These are phyloP conservation scores for Petaurus breviceps DNA, from an alignment of 2,113 vertebrate genomes.

Conservation along the genomic window DNA sequence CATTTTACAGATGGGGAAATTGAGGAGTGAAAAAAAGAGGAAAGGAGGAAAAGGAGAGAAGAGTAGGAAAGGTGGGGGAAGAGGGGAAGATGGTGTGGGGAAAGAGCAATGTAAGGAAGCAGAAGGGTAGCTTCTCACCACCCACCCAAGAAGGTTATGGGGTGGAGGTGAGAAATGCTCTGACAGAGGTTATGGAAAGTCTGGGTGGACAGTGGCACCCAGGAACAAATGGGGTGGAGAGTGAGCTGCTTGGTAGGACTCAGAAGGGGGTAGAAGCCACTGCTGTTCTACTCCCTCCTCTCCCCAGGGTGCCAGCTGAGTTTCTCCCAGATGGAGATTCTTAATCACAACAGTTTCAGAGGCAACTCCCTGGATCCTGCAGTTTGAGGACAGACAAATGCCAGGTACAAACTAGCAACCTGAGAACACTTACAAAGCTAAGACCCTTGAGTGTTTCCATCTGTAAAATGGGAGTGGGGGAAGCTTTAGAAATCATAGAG, in stretches of 20 bases:
- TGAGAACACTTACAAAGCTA: background rate
- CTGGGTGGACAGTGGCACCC: background rate
- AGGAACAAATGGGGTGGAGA: background rate
- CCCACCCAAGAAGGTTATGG: background rate
- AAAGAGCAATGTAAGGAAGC: background rate
- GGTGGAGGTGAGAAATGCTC: background rate
- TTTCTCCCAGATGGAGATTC: background rate
- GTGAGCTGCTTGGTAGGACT: background rate
- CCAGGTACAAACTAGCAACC: background rate
- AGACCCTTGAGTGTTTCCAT: background rate
- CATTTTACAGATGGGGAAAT: background rate
- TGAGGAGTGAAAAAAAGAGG: background rate
- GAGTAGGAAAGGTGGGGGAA: background rate
- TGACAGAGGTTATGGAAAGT: background rate
- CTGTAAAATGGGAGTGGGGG: background rate
- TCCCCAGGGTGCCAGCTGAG: background rate
- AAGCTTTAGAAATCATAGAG: background rate
- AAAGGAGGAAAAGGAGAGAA: background rate
- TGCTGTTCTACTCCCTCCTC: background rate
- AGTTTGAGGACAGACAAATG: background rate
- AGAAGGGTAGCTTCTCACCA: background rate
- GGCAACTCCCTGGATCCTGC: background rate
- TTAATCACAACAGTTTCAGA: background rate
- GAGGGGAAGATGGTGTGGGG: background rate
- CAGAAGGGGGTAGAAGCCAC: background rate